phyloP scores from a whole-genome alignment of 2,113 vertebrate species.

The Taxidea taxus region DNA sequence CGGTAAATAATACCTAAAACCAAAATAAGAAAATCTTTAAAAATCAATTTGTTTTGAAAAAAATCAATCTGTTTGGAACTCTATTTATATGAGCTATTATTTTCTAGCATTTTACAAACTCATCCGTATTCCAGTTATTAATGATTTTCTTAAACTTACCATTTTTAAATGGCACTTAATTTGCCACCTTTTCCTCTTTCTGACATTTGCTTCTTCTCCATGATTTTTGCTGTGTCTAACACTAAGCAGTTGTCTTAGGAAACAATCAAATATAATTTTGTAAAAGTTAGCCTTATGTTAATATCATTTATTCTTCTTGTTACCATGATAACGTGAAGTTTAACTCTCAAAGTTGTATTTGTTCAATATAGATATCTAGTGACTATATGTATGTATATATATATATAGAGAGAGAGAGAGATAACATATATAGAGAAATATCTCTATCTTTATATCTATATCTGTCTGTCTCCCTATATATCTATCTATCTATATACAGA shows the following conservation, averaged over 20 bases:
- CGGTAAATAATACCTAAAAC: background rate
- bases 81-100: conserved; percentile 26
- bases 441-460: background rate
- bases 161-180: conserved; percentile 16
- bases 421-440: background rate
- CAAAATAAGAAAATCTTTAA: background rate
- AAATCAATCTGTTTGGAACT: background rate
- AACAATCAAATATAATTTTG: background rate
- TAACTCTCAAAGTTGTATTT: background rate
- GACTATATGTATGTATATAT: too few species aligned
- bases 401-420: background rate
- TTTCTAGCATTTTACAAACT: conserved; percentile 21
- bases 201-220: conserved; percentile 4
- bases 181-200: background rate
- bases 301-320: background rate
- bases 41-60: background rate
- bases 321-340: background rate
- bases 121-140: conserved; percentile 1
- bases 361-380: background rate
- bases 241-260: background rate
- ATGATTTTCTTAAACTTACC: background rate
- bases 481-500: background rate
- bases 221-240: background rate
- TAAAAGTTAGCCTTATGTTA: background rate
- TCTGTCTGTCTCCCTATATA: background rate